Evolutionary conservation across 2,888 invertebrate species (phyloP), one percentile per base, ranked within the genome.

Genomic region (Tridacna crocea): DNA sequence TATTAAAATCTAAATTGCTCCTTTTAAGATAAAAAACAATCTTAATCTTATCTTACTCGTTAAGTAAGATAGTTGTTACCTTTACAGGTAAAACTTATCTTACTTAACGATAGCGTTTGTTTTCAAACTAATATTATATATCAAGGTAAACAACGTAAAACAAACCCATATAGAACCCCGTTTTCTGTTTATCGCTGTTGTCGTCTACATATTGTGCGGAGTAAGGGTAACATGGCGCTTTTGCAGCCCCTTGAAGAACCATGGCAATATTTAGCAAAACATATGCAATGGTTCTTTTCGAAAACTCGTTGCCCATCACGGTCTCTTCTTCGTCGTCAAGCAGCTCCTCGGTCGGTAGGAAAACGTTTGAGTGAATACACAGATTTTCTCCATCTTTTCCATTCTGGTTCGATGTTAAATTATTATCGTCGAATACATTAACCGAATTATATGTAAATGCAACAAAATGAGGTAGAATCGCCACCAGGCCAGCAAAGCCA

Each of bases 171-270:
- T 85, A 88, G 63, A 77, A 85, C n/a, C 88, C 88, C 6, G 88
- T 87, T 27, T 87, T 84, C 48, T 75, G 66, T 68, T 87, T 86
- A 17, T 85, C 72, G 0, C 77, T 81, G 72, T 85, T 88, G 72
- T 88, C 85, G 55, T 89, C 88, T 0, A 89, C 61, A 66, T 88
- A 89, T 48, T 87, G 84, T 10, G 81, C 75, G 3, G 83, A 84
- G 27, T 87, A 84, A 0, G 89, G 89, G 46, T 83, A 83, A n/a
- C 88, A 82, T 11, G 85, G 87, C 10, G 85, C 80, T 60, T 88
- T 87, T 12, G 81, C 82, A 1, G 58, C 60, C 13, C 88, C 88
- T 75, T 87, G 88, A 15, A 88, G 36, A 13, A 85, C 58, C 83
- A 87, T 84, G 0, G 80, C 86, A 2, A 79, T 22, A 15, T 63